Percentiles rank a stretch among this genome's conserved stretches.
Evolutionary conservation across 2,888 invertebrate genomes (phyloP).

Genomic region (Cenopis cana): DNA sequence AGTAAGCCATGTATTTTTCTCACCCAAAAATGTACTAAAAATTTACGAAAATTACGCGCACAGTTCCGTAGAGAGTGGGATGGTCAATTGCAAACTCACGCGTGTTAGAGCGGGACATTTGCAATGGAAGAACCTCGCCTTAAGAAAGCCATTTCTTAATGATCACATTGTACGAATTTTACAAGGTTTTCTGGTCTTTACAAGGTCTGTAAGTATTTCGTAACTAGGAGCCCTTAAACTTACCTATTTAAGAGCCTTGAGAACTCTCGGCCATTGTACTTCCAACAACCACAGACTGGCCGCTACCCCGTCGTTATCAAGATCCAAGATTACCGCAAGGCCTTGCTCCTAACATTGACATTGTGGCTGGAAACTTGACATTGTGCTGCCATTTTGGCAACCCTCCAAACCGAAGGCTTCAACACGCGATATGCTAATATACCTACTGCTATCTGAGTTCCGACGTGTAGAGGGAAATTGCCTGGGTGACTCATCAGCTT

Average conservation of each 20-base stretch:
- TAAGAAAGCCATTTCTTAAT: no score
- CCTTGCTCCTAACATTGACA: slow-evolving; percentile 57
- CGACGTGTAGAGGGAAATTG: slow-evolving; percentile 54
- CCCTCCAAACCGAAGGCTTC: slow-evolving; percentile 62
- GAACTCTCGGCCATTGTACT: slow-evolving; percentile 6
- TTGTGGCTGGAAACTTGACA: slow-evolving; percentile 55
- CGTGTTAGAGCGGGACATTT: no score
- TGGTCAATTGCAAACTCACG: no score
- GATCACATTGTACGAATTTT: no score
- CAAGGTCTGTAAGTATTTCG: no score
- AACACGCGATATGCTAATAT: slow-evolving; percentile 77
- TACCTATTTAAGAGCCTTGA: background rate
- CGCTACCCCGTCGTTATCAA: slow-evolving; percentile 45
- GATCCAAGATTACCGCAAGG: slow-evolving; percentile 44
- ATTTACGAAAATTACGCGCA: no score
- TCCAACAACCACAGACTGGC: slow-evolving; percentile 15
- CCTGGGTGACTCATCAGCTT: slow-evolving; percentile 54
- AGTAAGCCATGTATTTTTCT: no score
- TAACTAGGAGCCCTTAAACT: background rate
- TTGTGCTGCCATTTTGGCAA: slow-evolving; percentile 58
- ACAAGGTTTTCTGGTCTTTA: no score
- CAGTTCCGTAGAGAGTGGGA: no score
- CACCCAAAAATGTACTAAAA: no score
- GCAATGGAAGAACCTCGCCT: no score
- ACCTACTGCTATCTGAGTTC: slow-evolving; percentile 58